These are phyloP conservation scores for Caenorhabditis parvicauda DNA, from an alignment of 2,888 invertebrate species.

Conservation along the genomic window DNA sequence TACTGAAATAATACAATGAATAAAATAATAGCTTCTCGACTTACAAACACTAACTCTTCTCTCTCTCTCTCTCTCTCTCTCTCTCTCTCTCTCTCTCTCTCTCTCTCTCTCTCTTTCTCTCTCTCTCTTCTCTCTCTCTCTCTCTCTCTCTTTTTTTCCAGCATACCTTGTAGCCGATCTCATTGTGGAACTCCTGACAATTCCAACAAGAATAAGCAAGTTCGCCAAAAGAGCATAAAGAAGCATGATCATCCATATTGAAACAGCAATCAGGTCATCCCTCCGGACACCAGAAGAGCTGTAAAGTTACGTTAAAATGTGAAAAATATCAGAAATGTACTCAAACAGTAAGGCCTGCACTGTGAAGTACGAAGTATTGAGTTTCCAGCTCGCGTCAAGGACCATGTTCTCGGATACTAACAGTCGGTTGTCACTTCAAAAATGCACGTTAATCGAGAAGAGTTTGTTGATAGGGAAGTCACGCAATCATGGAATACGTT, in stretches of 20 bases:
- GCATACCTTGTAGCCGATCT: constrained; percentile 49
- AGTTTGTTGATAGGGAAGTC: too few species aligned
- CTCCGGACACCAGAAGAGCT: constrained; percentile 43
- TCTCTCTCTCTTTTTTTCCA: too few species aligned
- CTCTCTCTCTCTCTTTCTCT: too few species aligned
- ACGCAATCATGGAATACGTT: too few species aligned
- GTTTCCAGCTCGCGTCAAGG: constrained; percentile 21
- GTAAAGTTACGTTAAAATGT: constrained; percentile 8
- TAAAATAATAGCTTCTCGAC: constrained; percentile 1
- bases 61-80: too few species aligned
- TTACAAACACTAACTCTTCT: not conserved
- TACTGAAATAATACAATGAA: not conserved
- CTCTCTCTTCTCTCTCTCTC: too few species aligned
- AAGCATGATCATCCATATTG: constrained; percentile 52
- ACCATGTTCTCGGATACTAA: too few species aligned
- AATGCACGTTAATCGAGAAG: too few species aligned
- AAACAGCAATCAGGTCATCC: constrained; percentile 55
- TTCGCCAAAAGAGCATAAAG: constrained; percentile 54
- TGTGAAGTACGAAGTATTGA: constrained; percentile 32
- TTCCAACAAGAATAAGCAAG: constrained; percentile 50
- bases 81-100: too few species aligned
- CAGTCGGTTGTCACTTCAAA: too few species aligned
- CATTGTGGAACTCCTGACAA: constrained; percentile 47
- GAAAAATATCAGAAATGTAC: not conserved
- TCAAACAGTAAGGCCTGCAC: constrained; percentile 34